These are phyloP conservation scores for Epinotia demarniana DNA, from an alignment of 2,888 invertebrate genomes.

Conservation along the genomic window DNA sequence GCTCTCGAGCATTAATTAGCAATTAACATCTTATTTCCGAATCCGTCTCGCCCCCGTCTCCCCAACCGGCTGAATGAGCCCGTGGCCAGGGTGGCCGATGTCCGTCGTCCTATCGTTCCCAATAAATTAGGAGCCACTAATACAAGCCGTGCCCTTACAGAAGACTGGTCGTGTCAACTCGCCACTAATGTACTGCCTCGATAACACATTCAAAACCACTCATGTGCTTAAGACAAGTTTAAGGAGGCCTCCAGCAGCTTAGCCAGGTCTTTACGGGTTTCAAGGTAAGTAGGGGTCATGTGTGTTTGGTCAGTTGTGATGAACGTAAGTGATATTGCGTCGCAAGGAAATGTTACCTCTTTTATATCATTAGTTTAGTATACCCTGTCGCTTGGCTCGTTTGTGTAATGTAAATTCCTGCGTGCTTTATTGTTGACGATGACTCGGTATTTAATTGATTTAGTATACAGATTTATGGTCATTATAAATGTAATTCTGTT, in stretches of 20 bases:
- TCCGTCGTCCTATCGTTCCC: conserved; percentile 81
- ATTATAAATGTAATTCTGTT: conserved; percentile 53
- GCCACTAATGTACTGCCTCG: conserved; percentile 80
- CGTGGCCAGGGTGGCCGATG: conserved; percentile 81
- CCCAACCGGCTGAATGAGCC: conserved; percentile 77
- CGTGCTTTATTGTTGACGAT: conserved; percentile 74
- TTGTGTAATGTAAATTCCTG: conserved; percentile 74
- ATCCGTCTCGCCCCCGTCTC: conserved; percentile 55
- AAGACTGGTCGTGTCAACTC: conserved; percentile 81
- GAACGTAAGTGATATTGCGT: conserved; percentile 67
- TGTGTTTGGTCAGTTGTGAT: conserved; percentile 49
- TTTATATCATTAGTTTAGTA: conserved; percentile 77
- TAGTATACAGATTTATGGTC: conserved; percentile 64
- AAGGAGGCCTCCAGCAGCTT: conserved; percentile 53
- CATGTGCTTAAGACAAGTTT: conserved; percentile 64
- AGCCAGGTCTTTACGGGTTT: conserved; percentile 19
- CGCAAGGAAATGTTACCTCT: conserved; percentile 68
- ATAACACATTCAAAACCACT: conserved; percentile 81
- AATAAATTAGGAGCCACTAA: conserved; percentile 84
- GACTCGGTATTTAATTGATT: conserved; percentile 71
- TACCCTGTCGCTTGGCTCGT: conserved; percentile 69
- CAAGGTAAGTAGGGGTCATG: conserved; percentile 47
- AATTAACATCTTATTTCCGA: not conserved
- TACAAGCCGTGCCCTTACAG: conserved; percentile 81
- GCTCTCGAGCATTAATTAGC: not conserved